Conservation (phyloP, 2,113 vertebrate genomes). For the Mesoclemmys tuberculata region DNA sequence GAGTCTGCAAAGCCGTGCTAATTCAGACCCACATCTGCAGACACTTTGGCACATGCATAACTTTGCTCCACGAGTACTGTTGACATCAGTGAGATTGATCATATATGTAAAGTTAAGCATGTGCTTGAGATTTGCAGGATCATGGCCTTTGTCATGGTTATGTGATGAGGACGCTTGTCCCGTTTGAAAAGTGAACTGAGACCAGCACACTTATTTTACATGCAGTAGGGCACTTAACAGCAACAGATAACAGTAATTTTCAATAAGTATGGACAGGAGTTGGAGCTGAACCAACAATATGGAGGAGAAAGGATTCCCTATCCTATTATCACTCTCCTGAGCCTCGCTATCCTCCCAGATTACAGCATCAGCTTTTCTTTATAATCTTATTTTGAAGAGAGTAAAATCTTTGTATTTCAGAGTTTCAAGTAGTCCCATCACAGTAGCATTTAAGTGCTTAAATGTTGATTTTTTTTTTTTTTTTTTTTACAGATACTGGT, state of each 20-base stretch:
- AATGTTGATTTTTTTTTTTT: neutral
- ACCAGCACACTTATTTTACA: neutral
- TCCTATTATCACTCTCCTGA: neutral
- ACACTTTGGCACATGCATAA: neutral
- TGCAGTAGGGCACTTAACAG: neutral
- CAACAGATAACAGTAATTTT: neutral
- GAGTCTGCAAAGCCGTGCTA: neutral
- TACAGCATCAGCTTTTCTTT: neutral
- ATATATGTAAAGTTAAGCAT: neutral
- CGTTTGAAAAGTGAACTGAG: neutral
- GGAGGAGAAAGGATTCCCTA: neutral
- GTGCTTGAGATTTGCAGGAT: neutral
- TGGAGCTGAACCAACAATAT: neutral
- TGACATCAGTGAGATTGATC: neutral
- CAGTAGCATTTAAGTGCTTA: neutral
- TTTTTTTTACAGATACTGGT: conserved; percentile 18
- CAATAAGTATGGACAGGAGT: neutral
- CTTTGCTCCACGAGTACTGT: neutral
- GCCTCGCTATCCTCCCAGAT: neutral
- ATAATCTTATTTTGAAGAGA: conserved; percentile 3
- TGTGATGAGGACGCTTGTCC: neutral
- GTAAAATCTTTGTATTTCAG: neutral
- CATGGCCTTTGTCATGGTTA: neutral
- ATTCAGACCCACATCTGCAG: neutral
- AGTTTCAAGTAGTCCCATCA: neutral